A percentile compares a stretch with the other conserved stretches of the same genome.
These are phyloP conservation scores for Phalera bucephala DNA, from an alignment of 2,888 invertebrate species.

Conservation along the genomic window DNA sequence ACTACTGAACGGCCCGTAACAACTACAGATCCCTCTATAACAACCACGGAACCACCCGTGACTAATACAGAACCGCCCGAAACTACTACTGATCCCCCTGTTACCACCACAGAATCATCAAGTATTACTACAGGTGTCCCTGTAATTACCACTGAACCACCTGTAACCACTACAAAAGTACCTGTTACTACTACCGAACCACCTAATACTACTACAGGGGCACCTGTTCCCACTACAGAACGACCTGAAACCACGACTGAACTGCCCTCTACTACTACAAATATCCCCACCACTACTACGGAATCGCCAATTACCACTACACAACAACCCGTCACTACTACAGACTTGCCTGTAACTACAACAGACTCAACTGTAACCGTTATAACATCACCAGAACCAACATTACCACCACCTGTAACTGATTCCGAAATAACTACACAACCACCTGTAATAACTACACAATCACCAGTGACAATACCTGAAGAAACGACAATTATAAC, in stretches of 20 bases:
- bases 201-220: constrained; percentile 1
- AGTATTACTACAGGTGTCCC: constrained; percentile 3
- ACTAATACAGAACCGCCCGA: constrained; percentile 2
- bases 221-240: constrained; percentile 1
- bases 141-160: constrained; percentile 4
- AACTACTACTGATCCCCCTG: not conserved
- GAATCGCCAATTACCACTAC: not conserved
- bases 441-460: not conserved
- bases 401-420: not conserved
- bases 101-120: constrained; percentile 2
- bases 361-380: not conserved
- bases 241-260: constrained; percentile 1
- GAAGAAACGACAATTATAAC: not conserved
- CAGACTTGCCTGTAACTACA: not conserved
- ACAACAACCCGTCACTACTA: constrained; percentile 2
- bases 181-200: constrained; percentile 2
- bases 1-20: constrained; percentile 1
- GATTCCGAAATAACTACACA: too few species aligned
- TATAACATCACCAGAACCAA: not conserved
- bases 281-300: constrained; percentile 1
- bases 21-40: not conserved
- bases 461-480: not conserved
- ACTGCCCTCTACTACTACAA: not conserved
- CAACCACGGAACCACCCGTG: not conserved
- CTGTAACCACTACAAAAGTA: constrained; percentile 2